These are phyloP conservation scores for Babylonia areolata DNA, from an alignment of 1,140 invertebrate species.

Conservation along the genomic window DNA sequence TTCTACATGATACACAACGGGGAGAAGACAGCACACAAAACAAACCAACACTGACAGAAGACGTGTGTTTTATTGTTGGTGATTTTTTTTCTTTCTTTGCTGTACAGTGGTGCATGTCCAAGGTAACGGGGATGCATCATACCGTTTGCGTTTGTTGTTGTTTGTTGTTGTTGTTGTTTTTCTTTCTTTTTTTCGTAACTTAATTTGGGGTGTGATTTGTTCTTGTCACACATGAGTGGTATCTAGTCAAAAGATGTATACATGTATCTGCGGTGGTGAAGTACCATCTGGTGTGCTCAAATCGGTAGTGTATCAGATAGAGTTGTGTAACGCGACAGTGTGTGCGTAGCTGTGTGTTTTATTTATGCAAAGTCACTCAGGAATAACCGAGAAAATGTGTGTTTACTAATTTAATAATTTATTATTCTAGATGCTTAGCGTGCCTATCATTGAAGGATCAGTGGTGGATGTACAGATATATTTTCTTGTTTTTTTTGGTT, in stretches of 20 bases:
- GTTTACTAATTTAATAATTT: slow-evolving; percentile 4
- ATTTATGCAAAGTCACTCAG: slow-evolving; percentile 11
- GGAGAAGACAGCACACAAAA: too few species aligned
- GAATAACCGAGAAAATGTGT: slow-evolving; percentile 22
- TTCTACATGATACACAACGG: too few species aligned
- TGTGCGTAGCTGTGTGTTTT: slow-evolving; percentile 4
- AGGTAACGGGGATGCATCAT: too few species aligned
- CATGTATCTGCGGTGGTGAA: not conserved
- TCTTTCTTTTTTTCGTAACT: not conserved
- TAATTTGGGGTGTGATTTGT: not conserved
- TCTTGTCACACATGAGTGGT: not conserved
- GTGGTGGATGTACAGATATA: not conserved
- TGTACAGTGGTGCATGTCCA: too few species aligned
- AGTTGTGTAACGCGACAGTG: not conserved
- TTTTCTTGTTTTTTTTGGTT: not conserved
- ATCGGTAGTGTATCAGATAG: not conserved
- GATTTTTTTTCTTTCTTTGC: too few species aligned
- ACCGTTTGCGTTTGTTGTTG: too few species aligned
- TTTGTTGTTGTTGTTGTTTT: not conserved
- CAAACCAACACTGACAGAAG: too few species aligned
- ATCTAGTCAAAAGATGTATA: not conserved
- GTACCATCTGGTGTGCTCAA: slow-evolving; percentile 1
- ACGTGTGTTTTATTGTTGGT: not conserved
- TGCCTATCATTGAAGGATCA: not conserved
- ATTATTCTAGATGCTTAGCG: not conserved